These are phyloP conservation scores for Sebastes kiyomatsui DNA, from an alignment of 2,797 vertebrate genomes.

Conservation along the genomic window DNA sequence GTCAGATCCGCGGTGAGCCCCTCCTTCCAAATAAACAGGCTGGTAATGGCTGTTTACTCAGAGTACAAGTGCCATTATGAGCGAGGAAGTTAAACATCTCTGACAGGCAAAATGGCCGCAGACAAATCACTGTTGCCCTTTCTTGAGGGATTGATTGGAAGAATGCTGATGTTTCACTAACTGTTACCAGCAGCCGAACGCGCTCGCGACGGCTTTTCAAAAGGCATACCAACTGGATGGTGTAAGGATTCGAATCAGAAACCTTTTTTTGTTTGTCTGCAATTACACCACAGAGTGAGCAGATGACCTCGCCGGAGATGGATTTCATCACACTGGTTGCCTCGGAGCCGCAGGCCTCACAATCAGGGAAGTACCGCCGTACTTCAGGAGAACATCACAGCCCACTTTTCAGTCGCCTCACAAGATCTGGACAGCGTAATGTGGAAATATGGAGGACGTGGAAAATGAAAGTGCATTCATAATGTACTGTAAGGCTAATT, in stretches of 20 bases:
- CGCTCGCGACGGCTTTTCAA: slow-evolving; percentile 45
- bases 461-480: slow-evolving; percentile 40
- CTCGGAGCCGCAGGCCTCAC: slow-evolving; percentile 28
- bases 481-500: slow-evolving; percentile 40
- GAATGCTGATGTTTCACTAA: slow-evolving; percentile 75
- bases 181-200: slow-evolving; percentile 73
- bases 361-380: slow-evolving; percentile 32
- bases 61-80: slow-evolving; percentile 79
- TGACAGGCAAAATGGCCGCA: slow-evolving; percentile 82
- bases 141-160: slow-evolving; percentile 77
- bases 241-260: slow-evolving; percentile 71
- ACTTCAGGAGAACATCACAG: slow-evolving; percentile 41
- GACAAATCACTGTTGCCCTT: slow-evolving; percentile 84
- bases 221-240: slow-evolving; percentile 60
- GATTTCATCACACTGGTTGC: slow-evolving; percentile 62
- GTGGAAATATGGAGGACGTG: slow-evolving; percentile 49
- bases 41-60: slow-evolving; percentile 84
- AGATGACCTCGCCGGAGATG: slow-evolving; percentile 58
- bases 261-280: slow-evolving; percentile 64
- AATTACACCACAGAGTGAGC: slow-evolving; percentile 58
- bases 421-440: slow-evolving; percentile 54
- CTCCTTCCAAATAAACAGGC: slow-evolving; percentile 84
- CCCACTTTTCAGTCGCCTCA: slow-evolving; percentile 38
- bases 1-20: slow-evolving; percentile 68
- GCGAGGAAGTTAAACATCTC: slow-evolving; percentile 83